phyloP scores from a whole-genome alignment of 2,888 invertebrate species.

The Drosophila borborema region DNA sequence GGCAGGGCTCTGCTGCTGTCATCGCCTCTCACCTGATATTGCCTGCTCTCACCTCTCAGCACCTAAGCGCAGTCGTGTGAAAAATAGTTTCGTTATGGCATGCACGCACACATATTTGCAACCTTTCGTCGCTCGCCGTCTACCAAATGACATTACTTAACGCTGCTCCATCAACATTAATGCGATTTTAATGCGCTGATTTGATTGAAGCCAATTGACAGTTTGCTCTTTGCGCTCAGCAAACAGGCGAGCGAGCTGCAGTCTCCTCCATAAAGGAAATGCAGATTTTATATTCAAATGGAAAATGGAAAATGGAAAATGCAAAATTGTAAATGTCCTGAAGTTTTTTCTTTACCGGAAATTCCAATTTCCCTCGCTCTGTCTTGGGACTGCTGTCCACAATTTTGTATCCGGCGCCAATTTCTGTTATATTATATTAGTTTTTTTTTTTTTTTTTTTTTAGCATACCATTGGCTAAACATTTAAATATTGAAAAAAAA shows the following conservation, averaged over 20 bases:
- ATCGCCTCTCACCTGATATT: neutral
- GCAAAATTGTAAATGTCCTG: conserved; percentile 21
- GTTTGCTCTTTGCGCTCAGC: conserved; percentile 42
- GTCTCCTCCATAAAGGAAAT: conserved; percentile 13
- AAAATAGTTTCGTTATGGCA: conserved; percentile 62
- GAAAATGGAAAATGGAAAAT: conserved; percentile 34
- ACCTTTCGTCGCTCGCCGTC: neutral
- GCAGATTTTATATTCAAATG: conserved; percentile 32
- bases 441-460: neutral
- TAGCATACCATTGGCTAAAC: neutral
- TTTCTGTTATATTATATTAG: neutral
- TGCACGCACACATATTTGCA: conserved; percentile 31
- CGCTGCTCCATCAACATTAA: conserved; percentile 56
- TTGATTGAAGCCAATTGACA: conserved; percentile 74
- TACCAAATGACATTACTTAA: conserved; percentile 36
- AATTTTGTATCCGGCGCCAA: neutral
- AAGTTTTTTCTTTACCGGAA: conserved; percentile 15
- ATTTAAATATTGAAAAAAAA: neutral
- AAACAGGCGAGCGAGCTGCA: conserved; percentile 14
- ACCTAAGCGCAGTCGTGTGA: conserved; percentile 52
- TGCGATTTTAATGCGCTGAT: conserved; percentile 74
- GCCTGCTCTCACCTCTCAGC: neutral
- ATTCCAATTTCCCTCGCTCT: conserved; percentile 27
- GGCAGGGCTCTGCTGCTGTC: neutral
- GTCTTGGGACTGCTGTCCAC: neutral